phyloP scores from a whole-genome alignment of 2,113 vertebrate species.

The Camarhynchus parvulus region DNA sequence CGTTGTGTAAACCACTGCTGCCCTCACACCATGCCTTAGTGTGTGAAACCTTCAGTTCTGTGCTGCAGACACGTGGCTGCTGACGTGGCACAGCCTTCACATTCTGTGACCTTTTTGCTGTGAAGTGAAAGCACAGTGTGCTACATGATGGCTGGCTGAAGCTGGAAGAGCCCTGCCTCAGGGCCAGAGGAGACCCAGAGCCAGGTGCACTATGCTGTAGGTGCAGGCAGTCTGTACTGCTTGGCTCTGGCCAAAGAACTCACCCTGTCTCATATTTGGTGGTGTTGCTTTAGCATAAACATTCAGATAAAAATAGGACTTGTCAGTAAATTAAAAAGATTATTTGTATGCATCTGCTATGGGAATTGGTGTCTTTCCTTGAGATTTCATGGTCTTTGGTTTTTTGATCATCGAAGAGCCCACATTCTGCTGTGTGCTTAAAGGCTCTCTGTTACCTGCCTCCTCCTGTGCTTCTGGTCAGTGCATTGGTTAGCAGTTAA shows the following conservation, averaged over 20 bases:
- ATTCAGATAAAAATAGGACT: background rate
- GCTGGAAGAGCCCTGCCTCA: background rate
- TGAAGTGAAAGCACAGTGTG: background rate
- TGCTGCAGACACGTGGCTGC: fast-evolving
- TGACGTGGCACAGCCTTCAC: background rate
- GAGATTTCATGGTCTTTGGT: background rate
- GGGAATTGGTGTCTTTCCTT: background rate
- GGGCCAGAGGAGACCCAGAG: background rate
- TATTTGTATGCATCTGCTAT: background rate
- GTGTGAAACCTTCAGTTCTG: background rate
- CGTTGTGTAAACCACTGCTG: background rate
- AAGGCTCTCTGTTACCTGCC: background rate
- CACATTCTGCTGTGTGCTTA: background rate
- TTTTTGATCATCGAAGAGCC: background rate
- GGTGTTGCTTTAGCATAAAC: background rate
- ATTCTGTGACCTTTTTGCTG: background rate
- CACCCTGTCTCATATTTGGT: background rate
- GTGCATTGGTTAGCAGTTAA: background rate
- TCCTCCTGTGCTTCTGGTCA: background rate
- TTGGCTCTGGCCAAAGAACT: background rate
- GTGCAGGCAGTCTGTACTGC: background rate
- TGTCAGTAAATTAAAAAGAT: background rate
- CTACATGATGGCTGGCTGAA: background rate
- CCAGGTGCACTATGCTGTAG: background rate
- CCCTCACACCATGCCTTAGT: background rate